Base-by-base conservation (phyloP, 2,113 vertebrate genomes). In the Onychostoma macrolepis region DNA sequence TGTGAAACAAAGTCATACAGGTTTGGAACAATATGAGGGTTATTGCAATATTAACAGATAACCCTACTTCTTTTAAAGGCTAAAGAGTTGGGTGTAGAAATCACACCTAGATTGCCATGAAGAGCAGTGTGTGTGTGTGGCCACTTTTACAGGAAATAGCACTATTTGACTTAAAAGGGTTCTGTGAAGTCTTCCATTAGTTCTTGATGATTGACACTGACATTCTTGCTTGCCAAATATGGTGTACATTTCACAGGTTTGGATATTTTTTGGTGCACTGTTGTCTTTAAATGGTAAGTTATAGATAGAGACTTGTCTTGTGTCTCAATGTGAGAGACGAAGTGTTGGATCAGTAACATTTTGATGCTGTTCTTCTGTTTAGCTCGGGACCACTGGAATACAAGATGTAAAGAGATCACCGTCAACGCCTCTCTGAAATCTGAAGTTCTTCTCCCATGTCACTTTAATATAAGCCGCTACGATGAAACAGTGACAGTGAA, bases 391-490 rank as follows among this genome's bases (percentile, higher is more conserved):
- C 0, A 13, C 41, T 28, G 13, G 33, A 33, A 15, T 6, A 61
- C n/a, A 33, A 67, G 5, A 24, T 90, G 86, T 89, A 9, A 88
- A 45, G 86, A 1, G 0, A 5, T 45, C 2, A 83, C 0, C 8
- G 6, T 94, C 15, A 33, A 0, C 0, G 36, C 3, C 58, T 1
- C 10, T 2, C 4, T 93, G 38, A 92, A 91, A 63, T 93, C 93
- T 19, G 84, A 90, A 24, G 90, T 91, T 15, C 58, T 90, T 2
- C 87, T 95, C 0, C 89, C 89, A 0, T 95, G 94, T 83, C 11
- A 2, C 26, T 80, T 90, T 45, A 0, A 3, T 21, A 63, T 0
- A 38, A 71, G 0, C 1, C 1, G 0, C 3, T 10, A 0, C 0
- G 33, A 21, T 2, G 2, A 53, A 28, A 77, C 58, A 0, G 10